Base-by-base conservation (phyloP, 1,140 invertebrate genomes). In the Bombus huntii region DNA sequence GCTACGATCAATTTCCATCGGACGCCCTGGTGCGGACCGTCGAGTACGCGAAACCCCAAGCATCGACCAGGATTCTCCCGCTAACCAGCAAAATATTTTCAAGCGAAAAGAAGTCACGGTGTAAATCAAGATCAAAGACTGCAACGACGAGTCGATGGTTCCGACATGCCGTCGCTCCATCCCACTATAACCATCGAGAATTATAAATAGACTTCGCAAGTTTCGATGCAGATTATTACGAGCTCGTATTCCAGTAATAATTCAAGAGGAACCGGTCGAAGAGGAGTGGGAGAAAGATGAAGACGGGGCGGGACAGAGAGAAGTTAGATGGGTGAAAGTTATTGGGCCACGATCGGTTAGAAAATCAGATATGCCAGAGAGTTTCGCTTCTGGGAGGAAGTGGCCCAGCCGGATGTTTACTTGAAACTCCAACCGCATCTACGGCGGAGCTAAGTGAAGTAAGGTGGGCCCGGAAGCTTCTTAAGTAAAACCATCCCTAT, bases 361-460 rank as follows among this genome's bases (percentile, higher is more conserved):
- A 86, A 90, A 90, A 90, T 91, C 87, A 91, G 89, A 89, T 89
- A 89, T 89, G 87, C 90, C 68, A 66, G 85, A 47, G 85, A 88
- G 89, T 90, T 90, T 90, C 89, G 83, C 80, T 89, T 65, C 68
- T 83, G 81, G 79, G 59, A 90, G 89, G 89, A 90, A 90, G 89
- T 90, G 81, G 86, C 89, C 77, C 81, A 28, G 73, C 83, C 86
- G 88, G 90, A 91, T 91, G 90, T 91, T 91, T 91, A 91, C 90
- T 91, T 91, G 90, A 91, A 91, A 91, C 90, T 91, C 90, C 82
- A 91, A 91, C 89, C 89, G 89, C 88, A 90, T 90, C 89, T n/a
- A 90, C 39, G 65, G 78, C n/a, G 53, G 74, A 59, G 82, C 89
- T 90, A 90, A 90, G 89, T 83, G 86, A 90, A 86, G 89, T 88